Evolutionary conservation across 1,140 invertebrate genomes (phyloP), one percentile per base, ranked within the genome.

Genomic region (Macrostomum lignano): DNA sequence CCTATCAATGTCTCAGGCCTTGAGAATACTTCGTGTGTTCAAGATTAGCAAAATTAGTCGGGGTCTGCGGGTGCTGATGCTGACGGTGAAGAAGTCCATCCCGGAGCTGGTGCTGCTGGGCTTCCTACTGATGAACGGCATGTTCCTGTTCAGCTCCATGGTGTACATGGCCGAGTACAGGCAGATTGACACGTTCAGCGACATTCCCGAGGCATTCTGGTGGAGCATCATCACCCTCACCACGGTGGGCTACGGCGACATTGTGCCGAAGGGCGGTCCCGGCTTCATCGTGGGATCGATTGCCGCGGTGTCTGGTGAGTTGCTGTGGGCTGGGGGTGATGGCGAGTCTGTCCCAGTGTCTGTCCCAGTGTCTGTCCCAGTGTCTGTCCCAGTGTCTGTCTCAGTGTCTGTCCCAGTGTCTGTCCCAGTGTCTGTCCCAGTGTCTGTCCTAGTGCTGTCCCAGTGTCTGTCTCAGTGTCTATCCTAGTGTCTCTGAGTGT

Each of bases 41-140:
- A 15, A 28, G 17, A 32, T 36, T 13, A 25, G 38, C 5, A 9
- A 41, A 10, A 39, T 23, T 2, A 39, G 40, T 0, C 13, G 30
- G 9, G 32, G 37, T 7, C 13, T 25, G 7, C 13, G 31, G 10
- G 21, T 44, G n/a, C 35, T 42, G 17, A 34, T n/a, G 17, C 21
- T 14, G 5, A 20, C 33, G 11, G 30, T 17, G 1, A 42, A 36
- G 7, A 21, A 36, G 9, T 25, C 34, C 10, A 40, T 42, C 19
- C 14, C 41, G 7, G 13, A 42, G 2, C 42, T 42, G 17, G 21
- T 44, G 3, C 9, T 40, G 2, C 38, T 40, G 6, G 23, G 26
- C 3, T 42, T 36, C 35, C 3, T 36, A 2, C 21, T 38, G 19
- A 28, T 28, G 26, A 28, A 28, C 9, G 26, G 26, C 7, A 28